Percentiles rank a stretch among this genome's conserved stretches.
These are phyloP conservation scores for Balearica regulorum DNA, from an alignment of 2,797 vertebrate species.

Conservation along the genomic window DNA sequence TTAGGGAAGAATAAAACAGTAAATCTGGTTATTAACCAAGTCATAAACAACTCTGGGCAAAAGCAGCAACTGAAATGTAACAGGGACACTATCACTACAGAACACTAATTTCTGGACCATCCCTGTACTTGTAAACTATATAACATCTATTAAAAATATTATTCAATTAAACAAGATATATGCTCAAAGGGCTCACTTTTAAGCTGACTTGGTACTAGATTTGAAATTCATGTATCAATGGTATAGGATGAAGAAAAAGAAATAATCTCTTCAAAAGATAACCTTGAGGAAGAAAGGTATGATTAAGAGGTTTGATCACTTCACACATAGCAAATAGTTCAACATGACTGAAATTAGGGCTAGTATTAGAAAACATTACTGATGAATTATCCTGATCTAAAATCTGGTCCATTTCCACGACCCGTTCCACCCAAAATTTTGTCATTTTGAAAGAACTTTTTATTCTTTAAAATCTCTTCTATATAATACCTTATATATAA, in stretches of 20 bases:
- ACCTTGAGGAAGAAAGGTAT: neutral
- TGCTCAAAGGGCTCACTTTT: neutral
- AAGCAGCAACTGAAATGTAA: neutral
- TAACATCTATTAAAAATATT: neutral
- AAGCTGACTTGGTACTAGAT: neutral
- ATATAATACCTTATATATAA: no score
- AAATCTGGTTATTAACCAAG: neutral
- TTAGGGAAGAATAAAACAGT: neutral
- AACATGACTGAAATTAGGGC: neutral
- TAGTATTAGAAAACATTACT: neutral
- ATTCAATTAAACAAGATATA: neutral
- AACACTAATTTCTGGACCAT: neutral
- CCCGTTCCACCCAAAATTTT: rapidly evolving
- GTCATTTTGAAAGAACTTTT: neutral
- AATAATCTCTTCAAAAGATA: neutral
- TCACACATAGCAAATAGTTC: neutral
- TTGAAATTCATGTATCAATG: neutral
- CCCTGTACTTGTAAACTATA: neutral
- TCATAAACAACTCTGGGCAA: neutral
- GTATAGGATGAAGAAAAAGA: neutral
- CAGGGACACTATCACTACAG: neutral
- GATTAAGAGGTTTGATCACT: neutral
- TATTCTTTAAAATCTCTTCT: neutral
- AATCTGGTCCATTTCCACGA: neutral
- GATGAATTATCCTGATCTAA: neutral